Conservation (phyloP, 2,888 invertebrate genomes). For the Branchellion lobata region DNA sequence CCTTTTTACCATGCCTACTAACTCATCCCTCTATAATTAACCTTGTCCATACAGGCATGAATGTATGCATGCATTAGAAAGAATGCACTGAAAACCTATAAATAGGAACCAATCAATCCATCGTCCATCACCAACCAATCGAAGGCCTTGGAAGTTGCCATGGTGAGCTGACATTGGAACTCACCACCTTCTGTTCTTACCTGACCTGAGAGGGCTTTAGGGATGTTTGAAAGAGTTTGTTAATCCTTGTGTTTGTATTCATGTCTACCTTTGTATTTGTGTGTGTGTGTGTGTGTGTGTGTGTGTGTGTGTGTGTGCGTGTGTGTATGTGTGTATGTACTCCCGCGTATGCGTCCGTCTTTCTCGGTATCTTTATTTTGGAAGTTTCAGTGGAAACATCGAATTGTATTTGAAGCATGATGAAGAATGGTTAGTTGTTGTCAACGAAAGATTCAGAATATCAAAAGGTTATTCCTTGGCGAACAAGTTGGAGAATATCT, state of each 20-base stretch:
- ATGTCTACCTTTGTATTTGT: constrained; percentile 7
- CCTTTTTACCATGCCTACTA: neutral
- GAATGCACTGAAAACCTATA: neutral
- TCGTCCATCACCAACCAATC: constrained; percentile 8
- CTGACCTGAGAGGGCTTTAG: neutral
- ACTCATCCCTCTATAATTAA: neutral
- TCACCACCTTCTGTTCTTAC: too few species aligned
- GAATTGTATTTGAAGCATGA: too few species aligned
- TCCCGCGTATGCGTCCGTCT: neutral
- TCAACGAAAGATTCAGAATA: too few species aligned
- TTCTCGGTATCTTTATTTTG: neutral
- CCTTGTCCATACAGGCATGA: neutral
- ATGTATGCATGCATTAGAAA: too few species aligned
- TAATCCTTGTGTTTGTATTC: neutral
- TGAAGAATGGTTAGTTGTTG: too few species aligned
- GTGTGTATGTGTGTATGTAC: constrained; percentile 30
- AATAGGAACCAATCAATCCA: neutral
- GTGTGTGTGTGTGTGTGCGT: constrained; percentile 43
- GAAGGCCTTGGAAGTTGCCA: neutral
- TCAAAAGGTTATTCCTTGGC: too few species aligned
- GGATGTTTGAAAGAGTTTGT: neutral
- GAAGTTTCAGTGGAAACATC: too few species aligned
- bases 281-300: constrained; percentile 42
- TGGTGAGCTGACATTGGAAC: neutral
- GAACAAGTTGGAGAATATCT: too few species aligned